phyloP scores from a whole-genome alignment of 2,888 invertebrate species.

The Plusia festucae region DNA sequence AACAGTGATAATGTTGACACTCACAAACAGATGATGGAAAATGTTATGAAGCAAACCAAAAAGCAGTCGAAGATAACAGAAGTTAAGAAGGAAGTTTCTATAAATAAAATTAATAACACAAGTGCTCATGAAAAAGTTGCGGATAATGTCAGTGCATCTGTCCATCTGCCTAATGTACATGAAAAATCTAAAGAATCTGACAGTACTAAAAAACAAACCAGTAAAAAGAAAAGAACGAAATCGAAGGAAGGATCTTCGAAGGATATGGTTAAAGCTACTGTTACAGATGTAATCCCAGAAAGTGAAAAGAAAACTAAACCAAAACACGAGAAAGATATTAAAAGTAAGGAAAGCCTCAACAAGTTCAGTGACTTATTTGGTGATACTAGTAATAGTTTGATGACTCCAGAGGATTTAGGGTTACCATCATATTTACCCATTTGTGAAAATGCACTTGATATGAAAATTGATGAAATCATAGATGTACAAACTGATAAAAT shows the following conservation, averaged over 20 bases:
- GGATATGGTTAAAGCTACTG: constrained; percentile 38
- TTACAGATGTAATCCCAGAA: constrained; percentile 20
- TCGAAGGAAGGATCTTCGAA: constrained; percentile 49
- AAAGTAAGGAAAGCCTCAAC: constrained; percentile 59
- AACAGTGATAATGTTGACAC: constrained; percentile 69
- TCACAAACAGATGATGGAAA: constrained; percentile 19
- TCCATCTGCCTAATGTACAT: constrained; percentile 1
- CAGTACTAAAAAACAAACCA: constrained; percentile 60
- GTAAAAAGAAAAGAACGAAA: constrained; percentile 62
- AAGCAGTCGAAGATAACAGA: not conserved
- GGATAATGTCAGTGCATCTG: constrained; percentile 22
- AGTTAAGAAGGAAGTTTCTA: constrained; percentile 6
- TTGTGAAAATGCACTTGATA: constrained; percentile 76
- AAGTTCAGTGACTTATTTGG: constrained; percentile 82
- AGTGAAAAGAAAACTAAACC: constrained; percentile 55
- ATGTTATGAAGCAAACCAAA: constrained; percentile 12
- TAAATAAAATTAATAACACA: not conserved
- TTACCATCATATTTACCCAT: constrained; percentile 67
- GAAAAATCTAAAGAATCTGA: constrained; percentile 39
- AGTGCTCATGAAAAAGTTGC: constrained; percentile 8
- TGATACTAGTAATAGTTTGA: constrained; percentile 78
- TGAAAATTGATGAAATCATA: constrained; percentile 47
- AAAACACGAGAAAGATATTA: constrained; percentile 59
- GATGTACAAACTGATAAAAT: constrained; percentile 10
- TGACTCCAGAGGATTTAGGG: constrained; percentile 83